These are phyloP conservation scores for Accipiter cooperii DNA, from an alignment of 2,113 vertebrate species.

Conservation along the genomic window DNA sequence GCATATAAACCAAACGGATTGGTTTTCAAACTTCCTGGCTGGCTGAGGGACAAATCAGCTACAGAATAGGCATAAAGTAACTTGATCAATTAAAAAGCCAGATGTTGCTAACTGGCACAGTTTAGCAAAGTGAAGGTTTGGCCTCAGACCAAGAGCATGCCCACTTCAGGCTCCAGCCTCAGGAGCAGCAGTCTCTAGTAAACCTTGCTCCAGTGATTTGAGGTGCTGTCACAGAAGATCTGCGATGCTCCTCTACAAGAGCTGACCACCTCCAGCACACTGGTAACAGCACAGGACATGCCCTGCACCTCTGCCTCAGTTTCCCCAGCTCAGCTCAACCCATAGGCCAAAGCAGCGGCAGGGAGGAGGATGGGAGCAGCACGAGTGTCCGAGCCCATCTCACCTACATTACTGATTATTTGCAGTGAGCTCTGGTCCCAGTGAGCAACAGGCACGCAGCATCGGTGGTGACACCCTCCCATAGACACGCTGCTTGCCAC, in stretches of 20 bases:
- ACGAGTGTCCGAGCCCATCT: background rate
- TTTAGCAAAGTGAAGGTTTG: background rate
- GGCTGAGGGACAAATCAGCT: background rate
- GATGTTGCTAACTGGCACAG: background rate
- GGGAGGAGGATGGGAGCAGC: background rate
- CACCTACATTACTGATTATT: background rate
- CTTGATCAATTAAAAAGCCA: background rate
- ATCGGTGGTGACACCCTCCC: background rate
- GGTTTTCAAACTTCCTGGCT: background rate
- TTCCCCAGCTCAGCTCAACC: background rate
- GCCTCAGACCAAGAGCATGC: background rate
- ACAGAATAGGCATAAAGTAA: background rate
- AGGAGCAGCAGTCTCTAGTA: background rate
- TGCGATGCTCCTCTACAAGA: background rate
- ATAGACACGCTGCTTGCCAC: background rate
- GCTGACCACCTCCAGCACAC: background rate
- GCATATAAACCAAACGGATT: background rate
- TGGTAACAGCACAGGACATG: background rate
- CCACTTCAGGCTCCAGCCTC: background rate
- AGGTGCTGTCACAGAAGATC: background rate
- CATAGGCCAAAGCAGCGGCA: background rate
- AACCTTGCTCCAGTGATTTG: background rate
- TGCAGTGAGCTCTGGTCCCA: accelerated
- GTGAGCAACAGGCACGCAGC: background rate
- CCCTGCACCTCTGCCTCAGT: background rate